Base-by-base conservation (phyloP, 2,888 invertebrate genomes). In the Drosophila neutralis region DNA sequence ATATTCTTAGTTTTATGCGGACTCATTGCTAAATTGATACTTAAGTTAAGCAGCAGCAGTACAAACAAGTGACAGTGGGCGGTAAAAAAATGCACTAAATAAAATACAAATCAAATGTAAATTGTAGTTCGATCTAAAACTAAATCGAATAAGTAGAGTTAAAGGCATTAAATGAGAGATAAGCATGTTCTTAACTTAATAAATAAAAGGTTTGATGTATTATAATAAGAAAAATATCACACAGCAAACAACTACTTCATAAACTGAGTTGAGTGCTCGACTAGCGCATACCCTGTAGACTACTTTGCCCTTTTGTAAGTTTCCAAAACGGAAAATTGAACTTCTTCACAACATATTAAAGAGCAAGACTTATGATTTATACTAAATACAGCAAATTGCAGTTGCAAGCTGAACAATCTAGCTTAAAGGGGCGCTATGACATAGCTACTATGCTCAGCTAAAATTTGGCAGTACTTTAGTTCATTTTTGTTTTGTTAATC, bases 21-120 rank as follows among this genome's bases (percentile, higher is more conserved):
- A 15, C 5, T 29, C 13, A 24, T 15, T 15, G 4, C 1, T 8
- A 36, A 18, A 49, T 15, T 5, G 1, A 42, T 2, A 38, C 27
- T 38, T 24, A 40, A 49, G 4, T 31, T 40, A 51, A 40, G 42
- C 24, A 38, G 51, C 24, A 45, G 24, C 24, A 45, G 15, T 45
- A 45, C 15, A 58, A 40, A 40, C 21, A 48, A 52, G 13, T 45
- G 29, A 60, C 21, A 71, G 57, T 53, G 6, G 18, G 48, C 52
- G 24, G 24, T 58, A 53, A 27, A 42, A 29, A 54, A 60, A 27
- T 31, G 10, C 45, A 48, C 33, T 48, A 52, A 67, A 56, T 52
- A n/a, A 60, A 45, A 52, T 40, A 52, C 24, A 56, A 56, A 18
- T 49, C 8, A 18, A 49, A 29, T 3, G 1, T 45, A 45, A 27